phyloP scores from a whole-genome alignment of 1,140 invertebrate genomes.

The Scaptomyza pallida region DNA sequence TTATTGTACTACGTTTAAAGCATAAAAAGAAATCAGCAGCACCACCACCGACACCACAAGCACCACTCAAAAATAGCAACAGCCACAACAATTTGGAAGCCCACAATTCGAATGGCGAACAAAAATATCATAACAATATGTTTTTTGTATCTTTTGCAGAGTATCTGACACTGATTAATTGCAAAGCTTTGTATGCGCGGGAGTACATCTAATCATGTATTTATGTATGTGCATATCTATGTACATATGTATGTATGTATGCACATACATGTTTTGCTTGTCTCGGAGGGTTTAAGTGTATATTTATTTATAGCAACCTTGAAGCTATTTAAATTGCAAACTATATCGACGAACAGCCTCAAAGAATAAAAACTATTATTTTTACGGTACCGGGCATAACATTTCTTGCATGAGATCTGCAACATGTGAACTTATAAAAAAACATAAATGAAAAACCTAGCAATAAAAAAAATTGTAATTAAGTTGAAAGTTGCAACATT shows the following conservation, averaged over 20 bases:
- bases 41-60: neutral
- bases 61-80: neutral
- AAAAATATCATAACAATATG: conserved; percentile 32
- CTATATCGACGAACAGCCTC: conserved; percentile 59
- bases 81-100: conserved; percentile 22
- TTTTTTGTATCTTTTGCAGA: conserved; percentile 58
- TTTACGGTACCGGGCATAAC: conserved; percentile 5
- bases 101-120: conserved; percentile 20
- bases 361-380: conserved; percentile 46
- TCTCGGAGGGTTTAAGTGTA: conserved; percentile 28
- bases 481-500: too few relatives aligned
- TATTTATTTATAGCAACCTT: conserved; percentile 74
- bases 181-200: conserved; percentile 68
- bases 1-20: conserved; percentile 67
- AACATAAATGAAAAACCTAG: neutral
- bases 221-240: neutral
- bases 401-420: neutral
- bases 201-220: conserved; percentile 46
- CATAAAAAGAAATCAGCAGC: conserved; percentile 57
- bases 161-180: conserved; percentile 63
- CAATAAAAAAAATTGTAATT: too few relatives aligned
- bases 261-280: conserved; percentile 3
- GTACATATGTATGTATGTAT: neutral
- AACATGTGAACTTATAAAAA: too few relatives aligned
- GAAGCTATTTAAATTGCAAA: conserved; percentile 83